phyloP scores from a whole-genome alignment of 2,113 vertebrate species.

The Tachuris rubrigastra region DNA sequence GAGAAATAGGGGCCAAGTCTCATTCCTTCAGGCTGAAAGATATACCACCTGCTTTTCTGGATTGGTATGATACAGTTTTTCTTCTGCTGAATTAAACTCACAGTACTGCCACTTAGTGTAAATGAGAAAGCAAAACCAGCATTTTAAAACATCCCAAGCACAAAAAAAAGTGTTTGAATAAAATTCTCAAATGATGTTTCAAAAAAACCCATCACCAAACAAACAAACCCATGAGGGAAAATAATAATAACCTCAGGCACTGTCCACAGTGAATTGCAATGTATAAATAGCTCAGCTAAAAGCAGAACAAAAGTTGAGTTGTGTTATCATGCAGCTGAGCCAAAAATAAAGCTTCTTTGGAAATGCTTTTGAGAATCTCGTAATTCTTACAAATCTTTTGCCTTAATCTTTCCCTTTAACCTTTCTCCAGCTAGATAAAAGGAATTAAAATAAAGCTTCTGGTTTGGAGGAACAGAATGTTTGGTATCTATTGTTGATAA shows the following conservation, averaged over 20 bases:
- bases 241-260: slow-evolving; percentile 16
- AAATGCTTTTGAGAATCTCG: slow-evolving; percentile 5
- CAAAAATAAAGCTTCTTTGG: slow-evolving; percentile 55
- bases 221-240: background rate
- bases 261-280: background rate
- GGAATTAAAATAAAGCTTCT: slow-evolving; percentile 53
- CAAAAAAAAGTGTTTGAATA: background rate
- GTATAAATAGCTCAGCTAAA: slow-evolving; percentile 52
- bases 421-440: slow-evolving; percentile 46
- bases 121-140: background rate
- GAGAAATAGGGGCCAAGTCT: background rate
- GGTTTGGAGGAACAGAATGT: background rate
- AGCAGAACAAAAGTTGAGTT: slow-evolving; percentile 30
- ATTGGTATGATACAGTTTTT: background rate
- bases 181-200: background rate
- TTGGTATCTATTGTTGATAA: slow-evolving; percentile 9
- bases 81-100: background rate
- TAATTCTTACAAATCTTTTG: slow-evolving; percentile 45
- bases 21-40: background rate
- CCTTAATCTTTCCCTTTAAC: slow-evolving; percentile 59
- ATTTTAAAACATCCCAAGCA: background rate
- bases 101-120: background rate
- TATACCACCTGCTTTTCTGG: background rate
- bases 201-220: background rate
- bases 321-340: background rate